Conservation (phyloP, 1,140 invertebrate genomes). For the Ooceraea biroi region DNA sequence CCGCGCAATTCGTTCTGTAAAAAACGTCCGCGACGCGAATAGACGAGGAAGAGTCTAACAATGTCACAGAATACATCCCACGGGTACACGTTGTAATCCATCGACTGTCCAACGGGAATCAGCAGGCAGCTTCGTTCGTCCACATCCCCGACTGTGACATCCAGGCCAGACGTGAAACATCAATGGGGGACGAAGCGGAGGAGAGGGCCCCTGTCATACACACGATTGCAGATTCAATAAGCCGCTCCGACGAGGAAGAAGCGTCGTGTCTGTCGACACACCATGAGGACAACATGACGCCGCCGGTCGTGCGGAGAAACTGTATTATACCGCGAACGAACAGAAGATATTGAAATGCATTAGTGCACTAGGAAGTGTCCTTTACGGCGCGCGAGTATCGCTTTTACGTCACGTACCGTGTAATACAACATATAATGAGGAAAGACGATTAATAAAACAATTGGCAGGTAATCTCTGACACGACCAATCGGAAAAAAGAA, state of each 20-base stretch:
- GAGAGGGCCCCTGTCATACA: slow-evolving; percentile 48
- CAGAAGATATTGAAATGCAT: not conserved
- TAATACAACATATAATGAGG: not conserved
- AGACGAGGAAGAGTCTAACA: slow-evolving; percentile 17
- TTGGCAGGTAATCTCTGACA: not conserved
- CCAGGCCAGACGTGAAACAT: slow-evolving; percentile 54
- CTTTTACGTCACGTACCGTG: not conserved
- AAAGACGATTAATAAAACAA: not conserved
- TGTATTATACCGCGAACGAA: slow-evolving; percentile 17
- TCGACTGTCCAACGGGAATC: slow-evolving; percentile 41
- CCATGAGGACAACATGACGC: slow-evolving; percentile 44
- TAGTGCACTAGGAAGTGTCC: not conserved
- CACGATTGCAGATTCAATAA: slow-evolving; percentile 65
- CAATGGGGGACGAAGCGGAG: slow-evolving; percentile 30
- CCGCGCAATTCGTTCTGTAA: not conserved
- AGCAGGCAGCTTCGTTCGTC: slow-evolving; percentile 31
- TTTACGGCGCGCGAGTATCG: not conserved
- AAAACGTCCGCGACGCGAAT: not conserved
- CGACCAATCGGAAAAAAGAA: not conserved
- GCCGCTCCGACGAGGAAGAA: slow-evolving; percentile 45
- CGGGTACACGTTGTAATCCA: slow-evolving; percentile 25
- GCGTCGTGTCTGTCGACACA: slow-evolving; percentile 48
- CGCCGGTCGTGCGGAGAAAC: slow-evolving; percentile 2
- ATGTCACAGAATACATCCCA: slow-evolving; percentile 15
- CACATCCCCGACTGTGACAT: slow-evolving; percentile 42